phyloP scores from a whole-genome alignment of 2,797 vertebrate species.

The Trachurus trachurus region DNA sequence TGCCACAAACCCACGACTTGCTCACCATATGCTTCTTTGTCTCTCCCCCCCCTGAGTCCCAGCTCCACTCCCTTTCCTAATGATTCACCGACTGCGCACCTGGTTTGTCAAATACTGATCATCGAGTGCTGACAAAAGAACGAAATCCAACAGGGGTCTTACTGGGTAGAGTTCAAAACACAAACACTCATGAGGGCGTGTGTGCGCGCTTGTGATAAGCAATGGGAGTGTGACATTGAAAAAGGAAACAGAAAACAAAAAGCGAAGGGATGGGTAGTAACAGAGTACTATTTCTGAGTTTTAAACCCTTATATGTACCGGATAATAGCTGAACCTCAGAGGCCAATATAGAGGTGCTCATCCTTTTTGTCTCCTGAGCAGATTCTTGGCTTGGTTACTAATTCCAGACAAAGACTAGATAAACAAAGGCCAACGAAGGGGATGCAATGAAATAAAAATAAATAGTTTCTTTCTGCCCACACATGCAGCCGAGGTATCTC shows the following conservation, averaged over 20 bases:
- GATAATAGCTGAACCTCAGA: conserved; percentile 40
- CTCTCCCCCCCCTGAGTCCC: conserved; percentile 47
- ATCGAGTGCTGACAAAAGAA: conserved; percentile 50
- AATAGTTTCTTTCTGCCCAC: conserved; percentile 22
- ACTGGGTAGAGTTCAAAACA: conserved; percentile 44
- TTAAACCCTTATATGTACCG: conserved; percentile 61
- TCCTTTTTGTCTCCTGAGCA: conserved; percentile 58
- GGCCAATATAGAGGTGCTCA: conserved; percentile 51
- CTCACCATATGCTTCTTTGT: conserved; percentile 65
- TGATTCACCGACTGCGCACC: conserved; percentile 59
- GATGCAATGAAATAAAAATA: conserved; percentile 39
- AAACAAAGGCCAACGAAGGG: conserved; percentile 47
- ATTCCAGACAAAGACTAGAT: conserved; percentile 35
- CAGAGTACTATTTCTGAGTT: conserved; percentile 26
- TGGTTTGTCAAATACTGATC: conserved; percentile 58
- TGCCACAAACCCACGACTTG: conserved; percentile 43
- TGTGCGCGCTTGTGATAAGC: conserved; percentile 64
- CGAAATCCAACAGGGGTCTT: conserved; percentile 38
- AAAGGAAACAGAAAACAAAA: conserved; percentile 59
- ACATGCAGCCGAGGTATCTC: conserved; percentile 9
- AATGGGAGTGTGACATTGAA: conserved; percentile 49
- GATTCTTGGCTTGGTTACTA: conserved; percentile 60
- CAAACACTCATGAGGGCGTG: conserved; percentile 44
- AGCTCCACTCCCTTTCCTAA: conserved; percentile 37
- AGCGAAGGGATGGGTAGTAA: conserved; percentile 46